Evolutionary conservation across 2,888 invertebrate species (phyloP), one percentile per base, ranked within the genome.

Genomic region (Torymus texanus): DNA sequence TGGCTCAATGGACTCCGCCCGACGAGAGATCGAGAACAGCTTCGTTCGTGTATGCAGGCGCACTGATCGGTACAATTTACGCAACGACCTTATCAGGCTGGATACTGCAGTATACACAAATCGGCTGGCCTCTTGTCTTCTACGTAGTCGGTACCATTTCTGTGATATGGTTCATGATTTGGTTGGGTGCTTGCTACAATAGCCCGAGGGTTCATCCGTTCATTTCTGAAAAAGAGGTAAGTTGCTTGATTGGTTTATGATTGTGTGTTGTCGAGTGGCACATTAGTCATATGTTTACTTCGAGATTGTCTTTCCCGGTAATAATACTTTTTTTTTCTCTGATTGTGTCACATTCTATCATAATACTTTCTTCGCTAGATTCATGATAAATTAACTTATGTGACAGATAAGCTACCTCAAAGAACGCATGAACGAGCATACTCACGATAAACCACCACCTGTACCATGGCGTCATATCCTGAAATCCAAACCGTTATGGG

Each of bases 1-100:
- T 97, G 4, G 94, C 96, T 0, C 93, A 95, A 85, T 97, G 97
- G 97, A 94, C 95, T 0, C 96, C 96, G 0, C 91, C 94, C 0
- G 93, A 93, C 0, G 85, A 85, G 66, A 81, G 96, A 83, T 95
- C 95, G 8, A 93, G 94, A 81, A 92, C 96, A 87, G 95, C 96
- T 0, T 94, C 96, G 0, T 88, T 96, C 56, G 95, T 96, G 0
- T 95, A 95, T 84, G 95, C 96, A 0, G 96, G 96, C 0, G 94
- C 94, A 0, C 94, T 94, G 89, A 93, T 94, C 68, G 81, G 81
- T 18, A 94, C 94, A 0, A 93, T 94, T 14, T 90, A 94, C 65
- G 93, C 94, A 0, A 94, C 93, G 75, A 88, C 92, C 0, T 81
- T 95, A 2, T 95, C 95, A 2, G 96, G 96, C 0, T 87, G 94